Conservation (phyloP, 1,140 invertebrate species). For the Drosophila pachea region DNA sequence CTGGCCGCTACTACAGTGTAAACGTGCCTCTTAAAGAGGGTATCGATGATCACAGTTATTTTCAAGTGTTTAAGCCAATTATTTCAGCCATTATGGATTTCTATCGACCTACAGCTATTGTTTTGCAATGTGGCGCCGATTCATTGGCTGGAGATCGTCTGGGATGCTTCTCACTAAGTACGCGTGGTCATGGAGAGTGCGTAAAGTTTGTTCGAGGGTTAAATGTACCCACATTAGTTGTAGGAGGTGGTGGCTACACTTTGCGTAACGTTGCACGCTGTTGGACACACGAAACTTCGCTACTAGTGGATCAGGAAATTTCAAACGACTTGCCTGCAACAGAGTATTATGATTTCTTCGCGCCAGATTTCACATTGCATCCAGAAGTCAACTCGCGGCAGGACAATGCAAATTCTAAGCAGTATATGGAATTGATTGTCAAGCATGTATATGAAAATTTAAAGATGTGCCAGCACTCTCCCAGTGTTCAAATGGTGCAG, state of each 20-base stretch:
- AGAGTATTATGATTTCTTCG: constrained; percentile 97
- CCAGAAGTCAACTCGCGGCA: constrained; percentile 89
- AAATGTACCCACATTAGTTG: constrained; percentile 94
- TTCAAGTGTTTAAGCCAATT: constrained; percentile 95
- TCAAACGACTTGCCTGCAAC: constrained; percentile 95
- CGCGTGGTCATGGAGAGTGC: constrained; percentile 93
- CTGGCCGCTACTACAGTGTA: constrained; percentile 96
- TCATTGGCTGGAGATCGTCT: constrained; percentile 96
- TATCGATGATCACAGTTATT: constrained; percentile 96
- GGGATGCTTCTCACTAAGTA: constrained; percentile 81
- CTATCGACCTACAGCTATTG: constrained; percentile 97
- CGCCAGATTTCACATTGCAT: constrained; percentile 95
- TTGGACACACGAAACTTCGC: constrained; percentile 99
- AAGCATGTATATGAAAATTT: constrained; percentile 92
- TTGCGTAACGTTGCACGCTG: constrained; percentile 98
- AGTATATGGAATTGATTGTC: constrained; percentile 93
- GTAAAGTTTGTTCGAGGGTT: constrained; percentile 97
- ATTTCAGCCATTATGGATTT: constrained; percentile 97
- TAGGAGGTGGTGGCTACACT: constrained; percentile 93
- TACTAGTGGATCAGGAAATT: constrained; percentile 94
- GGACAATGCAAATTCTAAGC: constrained; percentile 95
- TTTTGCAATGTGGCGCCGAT: constrained; percentile 98
- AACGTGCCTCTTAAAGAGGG: constrained; percentile 98
- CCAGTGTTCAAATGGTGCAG: constrained; percentile 95
- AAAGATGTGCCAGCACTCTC: constrained; percentile 93